phyloP scores from a whole-genome alignment of 1,140 invertebrate species.

The Mycetomoellerius zeteki region DNA sequence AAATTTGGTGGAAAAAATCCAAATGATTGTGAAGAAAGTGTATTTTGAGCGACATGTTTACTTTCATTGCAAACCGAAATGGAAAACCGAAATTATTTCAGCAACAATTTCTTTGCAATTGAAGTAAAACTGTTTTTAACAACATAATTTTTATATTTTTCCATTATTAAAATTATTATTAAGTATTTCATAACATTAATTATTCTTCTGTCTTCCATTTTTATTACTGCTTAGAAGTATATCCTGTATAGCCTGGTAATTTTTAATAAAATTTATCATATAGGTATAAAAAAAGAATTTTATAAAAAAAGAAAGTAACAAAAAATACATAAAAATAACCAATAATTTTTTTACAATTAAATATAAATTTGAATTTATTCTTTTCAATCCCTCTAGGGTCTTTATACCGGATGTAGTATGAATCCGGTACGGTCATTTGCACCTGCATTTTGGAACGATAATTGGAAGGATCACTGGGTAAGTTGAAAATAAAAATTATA shows the following conservation, averaged over 20 bases:
- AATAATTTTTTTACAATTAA: not conserved
- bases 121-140: slow-evolving; percentile 71
- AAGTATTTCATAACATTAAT: not conserved
- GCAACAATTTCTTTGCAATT: too few species aligned
- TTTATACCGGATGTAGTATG: slow-evolving; percentile 92
- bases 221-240: slow-evolving; percentile 28
- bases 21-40: too few species aligned
- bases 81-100: too few species aligned
- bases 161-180: not conserved
- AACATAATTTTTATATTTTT: not conserved
- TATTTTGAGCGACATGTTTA: too few species aligned
- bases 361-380: slow-evolving; percentile 6
- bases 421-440: slow-evolving; percentile 93
- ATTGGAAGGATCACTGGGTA: slow-evolving; percentile 92
- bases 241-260: not conserved
- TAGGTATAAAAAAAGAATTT: not conserved
- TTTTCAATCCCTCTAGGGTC: slow-evolving; percentile 79
- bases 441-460: slow-evolving; percentile 90
- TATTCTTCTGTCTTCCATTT: not conserved
- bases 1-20: too few species aligned
- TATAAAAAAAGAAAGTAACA: not conserved
- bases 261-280: not conserved
- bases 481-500: slow-evolving; percentile 30
- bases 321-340: not conserved
- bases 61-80: too few species aligned